Evolutionary conservation across 2,888 invertebrate genomes (phyloP).

Genomic region (Drosophila hamatofila): DNA sequence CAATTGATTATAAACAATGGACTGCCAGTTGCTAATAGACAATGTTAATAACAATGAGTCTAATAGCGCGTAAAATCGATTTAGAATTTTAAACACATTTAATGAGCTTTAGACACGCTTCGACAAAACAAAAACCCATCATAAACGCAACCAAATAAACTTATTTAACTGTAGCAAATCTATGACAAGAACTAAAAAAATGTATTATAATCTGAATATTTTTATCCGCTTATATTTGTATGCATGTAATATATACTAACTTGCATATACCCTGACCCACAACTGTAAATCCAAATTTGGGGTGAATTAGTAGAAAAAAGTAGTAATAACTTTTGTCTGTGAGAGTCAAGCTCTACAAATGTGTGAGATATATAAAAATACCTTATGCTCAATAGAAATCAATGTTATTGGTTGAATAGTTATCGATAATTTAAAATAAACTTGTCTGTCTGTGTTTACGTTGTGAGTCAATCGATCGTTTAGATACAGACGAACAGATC

Average conservation of each 20-base stretch:
- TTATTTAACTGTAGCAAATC: background rate
- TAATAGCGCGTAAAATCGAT: conserved; percentile 71
- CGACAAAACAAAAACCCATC: conserved; percentile 30
- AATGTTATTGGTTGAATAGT: no score
- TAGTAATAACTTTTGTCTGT: no score
- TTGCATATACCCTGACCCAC: background rate
- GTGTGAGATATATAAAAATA: no score
- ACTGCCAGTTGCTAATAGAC: conserved; percentile 24
- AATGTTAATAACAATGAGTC: conserved; percentile 45
- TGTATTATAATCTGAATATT: background rate
- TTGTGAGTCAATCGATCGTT: no score
- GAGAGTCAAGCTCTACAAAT: no score
- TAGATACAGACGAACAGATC: no score
- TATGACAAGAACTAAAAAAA: background rate
- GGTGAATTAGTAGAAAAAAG: no score
- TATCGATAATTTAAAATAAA: no score
- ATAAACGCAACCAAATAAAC: conserved; percentile 16
- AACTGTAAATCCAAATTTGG: background rate
- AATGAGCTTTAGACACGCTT: conserved; percentile 64
- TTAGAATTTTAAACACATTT: conserved; percentile 55
- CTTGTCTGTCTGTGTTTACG: no score
- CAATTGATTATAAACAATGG: conserved; percentile 20
- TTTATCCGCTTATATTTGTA: background rate
- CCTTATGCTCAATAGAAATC: no score
- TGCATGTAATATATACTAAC: background rate